Conservation (phyloP, 2,888 invertebrate genomes). For the Tigriopus californicus region DNA sequence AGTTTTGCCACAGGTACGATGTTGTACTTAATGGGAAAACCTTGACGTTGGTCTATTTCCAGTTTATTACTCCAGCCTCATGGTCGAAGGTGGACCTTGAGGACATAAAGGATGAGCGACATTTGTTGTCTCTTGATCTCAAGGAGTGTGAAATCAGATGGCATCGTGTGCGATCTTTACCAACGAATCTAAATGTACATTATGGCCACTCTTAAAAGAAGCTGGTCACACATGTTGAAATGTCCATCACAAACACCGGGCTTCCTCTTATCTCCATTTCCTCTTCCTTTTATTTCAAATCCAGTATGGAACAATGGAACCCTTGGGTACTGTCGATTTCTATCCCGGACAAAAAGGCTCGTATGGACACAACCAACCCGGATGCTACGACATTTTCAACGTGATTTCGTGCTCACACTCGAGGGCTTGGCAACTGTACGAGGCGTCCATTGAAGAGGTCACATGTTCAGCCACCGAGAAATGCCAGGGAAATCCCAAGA, state of each 20-base stretch:
- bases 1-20: constrained; percentile 2
- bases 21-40: no score
- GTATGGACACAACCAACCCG: constrained; percentile 5
- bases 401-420: constrained; percentile 8
- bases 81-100: background rate
- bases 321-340: background rate
- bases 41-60: background rate
- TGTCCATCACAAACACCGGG: no score
- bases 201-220: no score
- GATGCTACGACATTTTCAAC: constrained; percentile 4
- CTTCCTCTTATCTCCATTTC: background rate
- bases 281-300: background rate
- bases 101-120: no score
- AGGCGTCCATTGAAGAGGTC: constrained; percentile 1
- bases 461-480: background rate
- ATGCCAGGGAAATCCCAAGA: constrained; percentile 3
- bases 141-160: no score
- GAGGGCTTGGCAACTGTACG: background rate
- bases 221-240: no score
- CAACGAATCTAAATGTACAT: no score
- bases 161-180: no score
- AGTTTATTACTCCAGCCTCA: background rate
- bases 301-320: constrained; percentile 9
- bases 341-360: constrained; percentile 5
- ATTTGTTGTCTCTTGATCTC: no score